Conservation (phyloP, 2,113 vertebrate genomes). For the Prionailurus viverrinus region DNA sequence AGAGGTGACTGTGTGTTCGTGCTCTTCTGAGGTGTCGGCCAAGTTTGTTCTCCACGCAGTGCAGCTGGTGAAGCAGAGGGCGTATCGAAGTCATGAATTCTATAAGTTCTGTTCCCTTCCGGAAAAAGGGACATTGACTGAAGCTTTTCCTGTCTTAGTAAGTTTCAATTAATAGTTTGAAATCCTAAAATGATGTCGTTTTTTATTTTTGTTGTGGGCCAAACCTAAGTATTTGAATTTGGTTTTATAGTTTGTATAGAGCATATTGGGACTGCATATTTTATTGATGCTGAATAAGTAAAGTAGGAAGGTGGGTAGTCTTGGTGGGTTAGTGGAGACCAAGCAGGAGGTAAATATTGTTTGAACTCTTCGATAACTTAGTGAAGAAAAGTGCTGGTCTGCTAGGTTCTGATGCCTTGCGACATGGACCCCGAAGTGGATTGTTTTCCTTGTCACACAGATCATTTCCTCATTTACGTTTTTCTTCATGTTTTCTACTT, state of each 20-base stretch:
- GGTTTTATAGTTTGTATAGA: neutral
- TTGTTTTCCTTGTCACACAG: neutral
- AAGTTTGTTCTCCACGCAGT: constrained; percentile 98
- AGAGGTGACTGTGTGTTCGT: constrained; percentile 96
- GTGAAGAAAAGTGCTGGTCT: neutral
- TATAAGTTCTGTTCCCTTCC: constrained; percentile 97
- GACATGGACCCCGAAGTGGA: neutral
- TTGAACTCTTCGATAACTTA: neutral
- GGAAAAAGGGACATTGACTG: constrained; percentile 95
- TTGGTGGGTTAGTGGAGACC: neutral
- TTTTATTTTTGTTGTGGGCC: neutral
- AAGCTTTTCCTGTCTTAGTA: constrained; percentile 97
- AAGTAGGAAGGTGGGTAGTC: neutral
- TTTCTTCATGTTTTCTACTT: neutral
- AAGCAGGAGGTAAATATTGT: neutral
- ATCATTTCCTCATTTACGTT: neutral
- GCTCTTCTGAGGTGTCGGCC: constrained; percentile 95
- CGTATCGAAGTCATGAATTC: constrained; percentile 97
- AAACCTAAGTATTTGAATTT: neutral
- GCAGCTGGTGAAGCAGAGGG: constrained; percentile 96
- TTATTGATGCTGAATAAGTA: neutral
- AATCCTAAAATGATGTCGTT: neutral
- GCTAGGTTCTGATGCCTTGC: neutral
- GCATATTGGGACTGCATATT: neutral
- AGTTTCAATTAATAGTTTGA: constrained; percentile 68